Percentiles rank a stretch among this genome's conserved stretches.
Conservation (phyloP, 1,140 invertebrate species). For the Caenorhabditis briggsae region DNA sequence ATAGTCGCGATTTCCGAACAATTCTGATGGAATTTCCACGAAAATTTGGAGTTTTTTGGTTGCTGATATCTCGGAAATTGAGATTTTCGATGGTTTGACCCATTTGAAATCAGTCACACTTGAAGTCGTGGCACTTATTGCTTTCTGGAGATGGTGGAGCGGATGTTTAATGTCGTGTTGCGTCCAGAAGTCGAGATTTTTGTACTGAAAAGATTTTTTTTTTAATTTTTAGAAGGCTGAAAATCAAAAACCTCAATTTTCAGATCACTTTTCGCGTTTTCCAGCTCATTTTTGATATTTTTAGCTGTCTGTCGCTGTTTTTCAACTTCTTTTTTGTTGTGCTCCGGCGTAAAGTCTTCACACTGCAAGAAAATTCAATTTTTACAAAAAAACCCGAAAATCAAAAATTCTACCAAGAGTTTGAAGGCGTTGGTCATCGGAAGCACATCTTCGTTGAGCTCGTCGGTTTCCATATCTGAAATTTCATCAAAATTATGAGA, state of each 20-base stretch:
- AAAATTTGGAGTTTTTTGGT: not conserved
- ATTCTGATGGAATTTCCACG: conserved; percentile 30
- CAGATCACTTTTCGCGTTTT: not conserved
- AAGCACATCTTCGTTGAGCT: not conserved
- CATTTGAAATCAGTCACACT: conserved; percentile 9
- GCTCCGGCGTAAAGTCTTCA: not conserved
- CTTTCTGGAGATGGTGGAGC: conserved; percentile 35
- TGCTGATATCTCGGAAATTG: not conserved
- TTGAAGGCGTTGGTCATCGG: conserved; percentile 41
- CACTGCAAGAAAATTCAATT: not conserved
- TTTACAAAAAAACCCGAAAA: not conserved
- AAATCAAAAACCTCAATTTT: conserved; percentile 8
- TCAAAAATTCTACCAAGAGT: not conserved
- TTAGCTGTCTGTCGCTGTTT: not conserved
- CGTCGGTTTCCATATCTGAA: conserved; percentile 36
- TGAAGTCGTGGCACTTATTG: not conserved
- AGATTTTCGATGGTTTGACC: conserved; percentile 7
- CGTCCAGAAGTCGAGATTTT: conserved; percentile 39
- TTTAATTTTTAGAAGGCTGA: not conserved
- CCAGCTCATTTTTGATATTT: conserved; percentile 19
- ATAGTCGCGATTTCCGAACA: conserved; percentile 16
- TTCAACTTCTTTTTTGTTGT: conserved; percentile 3
- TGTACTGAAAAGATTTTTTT: not conserved
- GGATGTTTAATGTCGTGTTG: conserved; percentile 18
- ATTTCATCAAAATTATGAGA: not conserved